Evolutionary conservation across 1,140 invertebrate genomes (phyloP).

Genomic region (Formica selysi): DNA sequence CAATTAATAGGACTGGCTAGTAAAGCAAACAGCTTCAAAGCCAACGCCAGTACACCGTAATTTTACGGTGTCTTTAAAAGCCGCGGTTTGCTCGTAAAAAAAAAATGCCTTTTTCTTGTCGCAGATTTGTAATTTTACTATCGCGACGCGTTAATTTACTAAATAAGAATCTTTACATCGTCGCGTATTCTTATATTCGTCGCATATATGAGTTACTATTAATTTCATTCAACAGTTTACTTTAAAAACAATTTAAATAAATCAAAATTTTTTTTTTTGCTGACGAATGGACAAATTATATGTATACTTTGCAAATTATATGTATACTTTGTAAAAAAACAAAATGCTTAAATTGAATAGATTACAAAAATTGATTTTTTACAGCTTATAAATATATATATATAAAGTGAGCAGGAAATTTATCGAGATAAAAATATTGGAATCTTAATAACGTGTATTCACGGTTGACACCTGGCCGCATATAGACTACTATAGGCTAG

Average conservation of each 20-base stretch:
- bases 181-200: constrained; percentile 11
- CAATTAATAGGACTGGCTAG: constrained; percentile 44
- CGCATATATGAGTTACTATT: background rate
- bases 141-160: constrained; percentile 24
- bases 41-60: constrained; percentile 15
- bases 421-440: background rate
- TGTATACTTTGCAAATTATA: background rate
- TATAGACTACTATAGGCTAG: constrained; percentile 54
- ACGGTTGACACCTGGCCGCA: constrained; percentile 49
- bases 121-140: constrained; percentile 35
- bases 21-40: constrained; percentile 54
- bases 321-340: background rate
- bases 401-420: background rate
- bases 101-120: constrained; percentile 30
- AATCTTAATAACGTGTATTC: constrained; percentile 46
- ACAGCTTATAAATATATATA: too few relatives aligned
- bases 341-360: background rate
- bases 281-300: background rate
- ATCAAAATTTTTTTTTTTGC: background rate
- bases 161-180: background rate
- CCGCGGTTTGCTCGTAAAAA: constrained; percentile 8
- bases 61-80: constrained; percentile 50
- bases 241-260: background rate
- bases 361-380: background rate
- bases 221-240: background rate